phyloP scores from a whole-genome alignment of 2,113 vertebrate species.

The Formicarius rufipectus region DNA sequence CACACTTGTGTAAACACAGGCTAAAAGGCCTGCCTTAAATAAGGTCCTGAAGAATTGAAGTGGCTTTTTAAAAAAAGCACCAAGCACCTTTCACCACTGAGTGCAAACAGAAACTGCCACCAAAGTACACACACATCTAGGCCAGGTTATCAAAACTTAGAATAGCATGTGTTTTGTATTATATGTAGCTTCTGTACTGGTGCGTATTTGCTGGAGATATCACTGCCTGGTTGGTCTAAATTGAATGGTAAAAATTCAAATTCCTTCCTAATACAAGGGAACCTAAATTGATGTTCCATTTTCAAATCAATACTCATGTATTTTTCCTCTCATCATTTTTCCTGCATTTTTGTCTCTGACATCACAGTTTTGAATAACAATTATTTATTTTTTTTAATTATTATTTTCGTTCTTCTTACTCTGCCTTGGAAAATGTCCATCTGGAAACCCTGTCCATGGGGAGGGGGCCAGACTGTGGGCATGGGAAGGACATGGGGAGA shows the following conservation, averaged over 20 bases:
- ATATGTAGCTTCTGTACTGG: not conserved
- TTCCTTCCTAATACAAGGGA: not conserved
- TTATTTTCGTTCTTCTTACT: not conserved
- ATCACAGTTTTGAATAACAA: not conserved
- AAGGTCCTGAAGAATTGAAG: not conserved
- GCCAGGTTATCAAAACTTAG: not conserved
- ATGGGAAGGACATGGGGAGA: accelerated
- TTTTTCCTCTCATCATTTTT: not conserved
- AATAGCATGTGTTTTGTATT: not conserved
- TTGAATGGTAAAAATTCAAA: not conserved
- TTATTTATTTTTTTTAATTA: too few relatives aligned
- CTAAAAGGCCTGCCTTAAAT: not conserved
- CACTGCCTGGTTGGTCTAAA: not conserved
- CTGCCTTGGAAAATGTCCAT: not conserved
- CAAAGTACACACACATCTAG: not conserved
- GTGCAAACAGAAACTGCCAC: not conserved
- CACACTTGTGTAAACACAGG: not conserved
- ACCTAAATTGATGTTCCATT: not conserved
- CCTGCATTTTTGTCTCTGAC: not conserved
- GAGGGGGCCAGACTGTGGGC: not conserved
- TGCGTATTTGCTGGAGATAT: not conserved
- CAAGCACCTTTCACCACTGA: not conserved
- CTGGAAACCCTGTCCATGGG: not conserved
- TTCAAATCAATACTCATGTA: not conserved
- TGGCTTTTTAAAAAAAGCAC: not conserved